These are phyloP conservation scores for Xiphophorus birchmanni DNA, from an alignment of 2,797 vertebrate species.

Conservation along the genomic window DNA sequence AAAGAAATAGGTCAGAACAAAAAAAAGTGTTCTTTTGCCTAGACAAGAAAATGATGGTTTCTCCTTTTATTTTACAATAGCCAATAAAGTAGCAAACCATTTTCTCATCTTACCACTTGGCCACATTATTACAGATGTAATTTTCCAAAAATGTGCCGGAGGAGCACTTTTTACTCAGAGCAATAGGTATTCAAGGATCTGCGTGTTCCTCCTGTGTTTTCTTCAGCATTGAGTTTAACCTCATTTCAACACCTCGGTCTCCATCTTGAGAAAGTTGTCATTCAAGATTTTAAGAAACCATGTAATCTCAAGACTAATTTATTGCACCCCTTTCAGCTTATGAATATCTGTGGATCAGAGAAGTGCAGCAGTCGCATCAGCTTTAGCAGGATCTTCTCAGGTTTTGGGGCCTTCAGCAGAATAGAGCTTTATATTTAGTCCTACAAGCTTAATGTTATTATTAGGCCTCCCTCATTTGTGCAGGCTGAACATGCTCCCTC, in stretches of 20 bases:
- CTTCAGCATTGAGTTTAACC: slow-evolving; percentile 9
- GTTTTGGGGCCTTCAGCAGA: slow-evolving; percentile 21
- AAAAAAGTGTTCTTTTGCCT: slow-evolving; percentile 20
- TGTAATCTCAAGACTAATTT: slow-evolving; percentile 40
- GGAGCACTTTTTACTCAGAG: slow-evolving; percentile 33
- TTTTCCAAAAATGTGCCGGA: slow-evolving; percentile 62
- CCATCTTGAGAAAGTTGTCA: slow-evolving; percentile 11
- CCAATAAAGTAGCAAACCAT: slow-evolving; percentile 39
- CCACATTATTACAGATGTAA: slow-evolving; percentile 45
- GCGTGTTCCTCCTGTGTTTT: slow-evolving; percentile 17
- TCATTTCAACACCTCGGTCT: slow-evolving; percentile 17
- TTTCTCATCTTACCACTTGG: slow-evolving; percentile 54
- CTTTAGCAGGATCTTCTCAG: slow-evolving; percentile 39
- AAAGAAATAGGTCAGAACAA: slow-evolving; percentile 53
- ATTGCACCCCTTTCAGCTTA: slow-evolving; percentile 27
- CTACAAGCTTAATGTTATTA: slow-evolving; percentile 27
- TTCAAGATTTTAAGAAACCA: slow-evolving; percentile 13
- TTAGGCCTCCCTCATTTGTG: slow-evolving; percentile 37
- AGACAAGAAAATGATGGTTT: slow-evolving; percentile 41
- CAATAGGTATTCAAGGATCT: slow-evolving; percentile 47
- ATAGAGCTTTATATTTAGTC: slow-evolving; percentile 44
- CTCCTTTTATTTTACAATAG: slow-evolving; percentile 62
- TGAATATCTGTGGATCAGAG: slow-evolving; percentile 37
- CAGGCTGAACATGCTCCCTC: slow-evolving; percentile 2
- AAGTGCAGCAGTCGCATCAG: slow-evolving; percentile 41